Base-by-base conservation (phyloP, 2,888 invertebrate genomes). In the Andrena flavipes region DNA sequence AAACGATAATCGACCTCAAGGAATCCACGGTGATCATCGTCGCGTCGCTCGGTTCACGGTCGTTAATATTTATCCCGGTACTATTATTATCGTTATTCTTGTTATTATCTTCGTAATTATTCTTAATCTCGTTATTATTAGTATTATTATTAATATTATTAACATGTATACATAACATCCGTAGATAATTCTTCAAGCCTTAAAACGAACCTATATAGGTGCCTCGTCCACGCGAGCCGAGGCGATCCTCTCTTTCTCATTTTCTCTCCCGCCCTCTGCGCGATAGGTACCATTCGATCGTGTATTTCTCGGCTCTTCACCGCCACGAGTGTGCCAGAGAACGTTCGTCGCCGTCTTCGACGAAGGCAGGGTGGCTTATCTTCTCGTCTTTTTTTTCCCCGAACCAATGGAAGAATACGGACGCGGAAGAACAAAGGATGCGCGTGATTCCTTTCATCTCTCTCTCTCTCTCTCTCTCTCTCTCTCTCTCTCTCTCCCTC, bases 81-180 rank as follows among this genome's bases (percentile, higher is more conserved):
- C 54, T 69, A 67, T 76, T 64, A 54, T 73, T 73, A 62, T 76
- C 30, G 56, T 77, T 64, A 60, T 73, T 56, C 71, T 82, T 68
- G 49, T 82, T 71, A 54, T 82, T 73, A 76, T 71, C 69, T 79
- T 77, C 73, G 54, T 82, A 76, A 82, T 84, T 63, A 64, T 80
- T 79, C 64, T 80, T 65, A 77, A 80, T 65, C 76, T 80, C 79
- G 84, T 81, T 86, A 76, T 84, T 69, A 35, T 87, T 84, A 84
- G 88, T 89, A 87, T 87, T 78, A 88, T 90, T 84, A 89, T 88
- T 89, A 87, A 90, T 91, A 90, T 91, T 91, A 91, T 92, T 92
- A 92, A 92, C 91, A 92, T 90, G 89, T 92, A 91, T 91, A 91
- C 90, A 91, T 91, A 92, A 92, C 91, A 93, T 92, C 86, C 88